phyloP scores from a whole-genome alignment of 2,797 vertebrate genomes.

The Myoxocephalus aenaeus region DNA sequence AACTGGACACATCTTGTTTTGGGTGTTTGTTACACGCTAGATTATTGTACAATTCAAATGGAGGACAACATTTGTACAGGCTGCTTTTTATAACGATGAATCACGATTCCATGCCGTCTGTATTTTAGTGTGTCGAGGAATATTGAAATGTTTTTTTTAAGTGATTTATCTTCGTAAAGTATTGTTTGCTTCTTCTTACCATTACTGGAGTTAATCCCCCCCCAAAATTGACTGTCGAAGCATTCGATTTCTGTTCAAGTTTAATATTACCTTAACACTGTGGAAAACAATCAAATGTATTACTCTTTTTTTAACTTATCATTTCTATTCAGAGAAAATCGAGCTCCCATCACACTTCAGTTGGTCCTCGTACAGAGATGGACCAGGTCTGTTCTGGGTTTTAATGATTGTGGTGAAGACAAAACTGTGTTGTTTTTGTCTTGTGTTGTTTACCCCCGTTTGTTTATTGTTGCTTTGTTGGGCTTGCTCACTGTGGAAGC shows the following conservation, averaged over 20 bases:
- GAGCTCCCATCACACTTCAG: conserved; percentile 5
- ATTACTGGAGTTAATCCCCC: conserved; percentile 2
- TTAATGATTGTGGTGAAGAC: conserved; percentile 15
- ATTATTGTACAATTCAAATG: conserved; percentile 57
- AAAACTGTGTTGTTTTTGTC: conserved; percentile 33
- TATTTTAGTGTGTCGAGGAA: conserved; percentile 41
- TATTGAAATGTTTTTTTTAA: conserved; percentile 35
- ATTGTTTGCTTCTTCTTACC: conserved; percentile 46
- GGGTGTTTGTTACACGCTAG: conserved; percentile 52
- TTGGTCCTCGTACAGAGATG: conserved; percentile 11
- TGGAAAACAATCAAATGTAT: conserved; percentile 30
- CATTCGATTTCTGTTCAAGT: conserved; percentile 9
- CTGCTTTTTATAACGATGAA: conserved; percentile 72
- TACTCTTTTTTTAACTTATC: conserved; percentile 10
- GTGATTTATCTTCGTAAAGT: conserved; percentile 53
- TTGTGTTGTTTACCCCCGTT: conserved; percentile 34
- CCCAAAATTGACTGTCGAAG: conserved; percentile 14
- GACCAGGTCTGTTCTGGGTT: not conserved
- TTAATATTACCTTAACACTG: conserved; percentile 41
- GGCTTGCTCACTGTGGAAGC: conserved; percentile 76
- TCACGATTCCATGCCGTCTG: conserved; percentile 42
- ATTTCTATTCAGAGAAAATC: conserved; percentile 35
- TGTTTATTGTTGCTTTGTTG: conserved; percentile 42
- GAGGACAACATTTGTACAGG: conserved; percentile 72
- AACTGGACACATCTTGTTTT: conserved; percentile 62